Percentiles rank a stretch among this genome's conserved stretches.
Evolutionary conservation across 2,797 vertebrate genomes (phyloP).

Genomic region (Aphelocoma californica): DNA sequence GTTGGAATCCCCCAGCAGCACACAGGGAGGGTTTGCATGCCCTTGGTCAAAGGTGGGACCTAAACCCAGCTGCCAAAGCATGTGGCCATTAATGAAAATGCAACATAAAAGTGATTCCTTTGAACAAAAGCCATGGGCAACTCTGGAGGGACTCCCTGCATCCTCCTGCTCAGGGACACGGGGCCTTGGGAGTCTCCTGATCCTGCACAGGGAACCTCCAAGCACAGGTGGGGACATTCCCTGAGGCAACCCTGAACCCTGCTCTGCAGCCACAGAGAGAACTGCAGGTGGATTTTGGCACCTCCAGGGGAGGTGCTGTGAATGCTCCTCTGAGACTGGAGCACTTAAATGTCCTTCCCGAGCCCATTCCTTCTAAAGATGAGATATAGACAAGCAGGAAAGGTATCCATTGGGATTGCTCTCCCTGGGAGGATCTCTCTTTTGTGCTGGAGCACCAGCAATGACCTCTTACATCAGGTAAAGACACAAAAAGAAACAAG

Average conservation of each 20-base stretch:
- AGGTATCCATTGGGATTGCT: neutral
- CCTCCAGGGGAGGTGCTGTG: neutral
- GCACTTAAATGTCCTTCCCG: accelerated
- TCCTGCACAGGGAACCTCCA: neutral
- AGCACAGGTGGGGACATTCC: accelerated
- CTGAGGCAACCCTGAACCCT: neutral
- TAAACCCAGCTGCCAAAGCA: neutral
- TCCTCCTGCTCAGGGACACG: neutral
- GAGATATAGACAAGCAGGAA: neutral
- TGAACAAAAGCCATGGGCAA: neutral
- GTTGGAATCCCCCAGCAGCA: neutral
- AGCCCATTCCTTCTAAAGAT: neutral
- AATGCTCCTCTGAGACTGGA: neutral
- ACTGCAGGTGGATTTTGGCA: neutral
- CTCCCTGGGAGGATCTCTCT: neutral
- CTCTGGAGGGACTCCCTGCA: neutral
- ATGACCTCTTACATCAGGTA: neutral
- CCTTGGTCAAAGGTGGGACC: neutral
- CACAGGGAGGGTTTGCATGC: neutral
- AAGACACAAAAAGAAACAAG: neutral
- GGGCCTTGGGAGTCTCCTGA: neutral
- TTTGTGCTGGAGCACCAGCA: neutral
- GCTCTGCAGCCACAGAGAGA: neutral
- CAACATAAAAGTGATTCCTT: neutral
- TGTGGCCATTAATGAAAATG: neutral